These are phyloP conservation scores for Eurosta solidaginis DNA, from an alignment of 1,140 invertebrate genomes.

Conservation along the genomic window DNA sequence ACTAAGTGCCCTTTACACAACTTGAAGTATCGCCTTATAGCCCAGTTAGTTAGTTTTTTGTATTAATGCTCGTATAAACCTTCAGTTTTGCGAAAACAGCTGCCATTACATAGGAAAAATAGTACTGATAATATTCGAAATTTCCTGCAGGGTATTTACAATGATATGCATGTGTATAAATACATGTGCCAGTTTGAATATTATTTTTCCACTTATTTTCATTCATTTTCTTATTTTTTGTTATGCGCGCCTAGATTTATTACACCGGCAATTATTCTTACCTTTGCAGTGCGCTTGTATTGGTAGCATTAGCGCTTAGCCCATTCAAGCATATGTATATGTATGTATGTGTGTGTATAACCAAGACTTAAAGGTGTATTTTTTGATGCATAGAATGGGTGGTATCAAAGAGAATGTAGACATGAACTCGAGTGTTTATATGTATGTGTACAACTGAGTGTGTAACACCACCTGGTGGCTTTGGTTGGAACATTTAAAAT, in stretches of 20 bases:
- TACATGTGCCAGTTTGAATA: not conserved
- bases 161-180: too few relatives aligned
- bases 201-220: not conserved
- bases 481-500: too few relatives aligned
- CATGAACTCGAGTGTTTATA: not conserved
- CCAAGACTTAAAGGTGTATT: not conserved
- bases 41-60: too few relatives aligned
- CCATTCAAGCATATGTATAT: not conserved
- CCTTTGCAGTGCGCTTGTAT: slow-evolving; percentile 32
- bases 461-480: too few relatives aligned
- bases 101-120: too few relatives aligned
- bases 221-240: not conserved
- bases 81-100: too few relatives aligned
- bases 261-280: slow-evolving; percentile 55
- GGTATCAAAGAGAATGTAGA: not conserved
- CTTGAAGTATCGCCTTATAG: too few relatives aligned
- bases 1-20: too few relatives aligned
- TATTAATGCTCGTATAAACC: too few relatives aligned
- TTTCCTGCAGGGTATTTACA: not conserved
- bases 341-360: not conserved
- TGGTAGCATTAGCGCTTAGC: not conserved
- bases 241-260: slow-evolving; percentile 48
- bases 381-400: not conserved
- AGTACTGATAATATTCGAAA: too few relatives aligned
- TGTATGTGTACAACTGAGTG: too few relatives aligned